phyloP scores from a whole-genome alignment of 2,797 vertebrate species.

The Pipistrellus pipistrellus region DNA sequence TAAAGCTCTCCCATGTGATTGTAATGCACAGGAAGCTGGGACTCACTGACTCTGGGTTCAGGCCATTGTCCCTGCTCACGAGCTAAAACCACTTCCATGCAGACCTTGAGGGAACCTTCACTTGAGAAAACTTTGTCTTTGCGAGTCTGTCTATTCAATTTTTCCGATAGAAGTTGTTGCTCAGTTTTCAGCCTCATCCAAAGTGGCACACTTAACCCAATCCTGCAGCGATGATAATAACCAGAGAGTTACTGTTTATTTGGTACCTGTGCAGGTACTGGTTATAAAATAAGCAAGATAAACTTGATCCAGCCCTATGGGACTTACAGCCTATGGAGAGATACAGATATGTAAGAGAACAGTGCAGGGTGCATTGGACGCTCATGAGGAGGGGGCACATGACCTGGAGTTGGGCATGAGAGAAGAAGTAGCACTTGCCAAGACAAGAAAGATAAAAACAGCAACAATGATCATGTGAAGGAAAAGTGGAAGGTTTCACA shows the following conservation, averaged over 20 bases:
- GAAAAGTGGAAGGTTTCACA: neutral
- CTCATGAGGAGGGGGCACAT: rapidly evolving
- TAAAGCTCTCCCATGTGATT: neutral
- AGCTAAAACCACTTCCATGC: neutral
- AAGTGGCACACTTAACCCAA: neutral
- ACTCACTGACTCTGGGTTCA: neutral
- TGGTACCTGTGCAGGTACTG: neutral
- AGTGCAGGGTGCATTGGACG: neutral
- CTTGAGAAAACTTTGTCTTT: conserved; percentile 11
- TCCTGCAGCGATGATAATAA: neutral
- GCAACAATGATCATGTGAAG: neutral
- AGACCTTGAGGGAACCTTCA: neutral
- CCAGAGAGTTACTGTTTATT: neutral
- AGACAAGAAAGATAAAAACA: neutral
- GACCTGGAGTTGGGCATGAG: neutral
- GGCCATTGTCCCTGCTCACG: neutral
- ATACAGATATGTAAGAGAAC: neutral
- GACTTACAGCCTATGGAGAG: neutral
- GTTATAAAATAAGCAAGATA: neutral
- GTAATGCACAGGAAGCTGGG: neutral
- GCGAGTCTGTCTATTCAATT: neutral
- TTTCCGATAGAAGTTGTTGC: conserved; percentile 12
- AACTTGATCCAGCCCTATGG: neutral
- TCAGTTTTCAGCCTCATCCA: neutral
- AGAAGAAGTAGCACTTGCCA: neutral